Conservation (phyloP, 2,113 vertebrate species). For the Psittacus erithacus region DNA sequence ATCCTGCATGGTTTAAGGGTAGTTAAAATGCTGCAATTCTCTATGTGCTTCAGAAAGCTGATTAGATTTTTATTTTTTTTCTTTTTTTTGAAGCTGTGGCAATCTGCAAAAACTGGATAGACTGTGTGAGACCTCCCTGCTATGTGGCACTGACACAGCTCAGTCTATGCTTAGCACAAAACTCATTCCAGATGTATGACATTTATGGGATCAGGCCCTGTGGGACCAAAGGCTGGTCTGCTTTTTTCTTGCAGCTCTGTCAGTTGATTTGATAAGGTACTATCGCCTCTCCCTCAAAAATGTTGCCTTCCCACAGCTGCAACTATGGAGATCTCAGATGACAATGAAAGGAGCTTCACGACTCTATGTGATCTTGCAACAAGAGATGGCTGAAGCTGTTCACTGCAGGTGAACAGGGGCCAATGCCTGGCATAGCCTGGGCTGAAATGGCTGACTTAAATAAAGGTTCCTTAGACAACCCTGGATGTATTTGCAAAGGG, state of each 20-base stretch:
- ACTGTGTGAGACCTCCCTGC: not conserved
- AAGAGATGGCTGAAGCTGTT: not conserved
- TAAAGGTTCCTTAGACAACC: not conserved
- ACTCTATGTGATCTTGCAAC: not conserved
- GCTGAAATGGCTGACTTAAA: not conserved
- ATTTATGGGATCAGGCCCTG: not conserved
- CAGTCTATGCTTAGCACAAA: not conserved
- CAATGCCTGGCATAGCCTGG: not conserved
- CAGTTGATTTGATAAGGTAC: not conserved
- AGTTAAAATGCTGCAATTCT: not conserved
- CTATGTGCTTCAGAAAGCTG: not conserved
- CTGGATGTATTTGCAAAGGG: not conserved
- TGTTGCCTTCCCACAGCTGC: not conserved
- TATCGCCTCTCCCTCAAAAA: not conserved
- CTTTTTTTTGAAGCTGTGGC: not conserved
- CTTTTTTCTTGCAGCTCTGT: not conserved
- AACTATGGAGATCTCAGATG: not conserved
- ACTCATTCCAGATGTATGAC: rapidly evolving
- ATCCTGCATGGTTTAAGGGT: not conserved
- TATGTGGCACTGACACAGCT: not conserved
- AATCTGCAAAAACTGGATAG: not conserved
- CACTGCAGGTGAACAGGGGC: not conserved
- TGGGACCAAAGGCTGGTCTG: not conserved
- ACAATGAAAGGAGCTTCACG: not conserved
- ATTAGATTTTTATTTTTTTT: not conserved